These are phyloP conservation scores for Temnothorax unifasciatus DNA, from an alignment of 2,888 invertebrate genomes.

Conservation along the genomic window DNA sequence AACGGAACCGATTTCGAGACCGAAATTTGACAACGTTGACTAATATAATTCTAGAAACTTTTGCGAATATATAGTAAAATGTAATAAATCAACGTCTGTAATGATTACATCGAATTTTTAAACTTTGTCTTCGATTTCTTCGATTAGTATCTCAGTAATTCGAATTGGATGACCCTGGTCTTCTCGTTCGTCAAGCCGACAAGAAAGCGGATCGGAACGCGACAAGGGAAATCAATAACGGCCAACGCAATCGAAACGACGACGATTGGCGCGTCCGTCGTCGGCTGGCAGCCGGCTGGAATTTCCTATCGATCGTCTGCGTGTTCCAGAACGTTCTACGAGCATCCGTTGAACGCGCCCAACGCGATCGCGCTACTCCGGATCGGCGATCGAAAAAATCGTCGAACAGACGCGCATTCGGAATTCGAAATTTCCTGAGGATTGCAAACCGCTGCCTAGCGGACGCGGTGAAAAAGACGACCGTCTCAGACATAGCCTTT, in stretches of 20 bases:
- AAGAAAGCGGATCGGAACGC: slow-evolving; percentile 14
- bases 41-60: neutral
- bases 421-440: slow-evolving; percentile 6
- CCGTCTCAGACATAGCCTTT: slow-evolving; percentile 59
- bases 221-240: slow-evolving; percentile 36
- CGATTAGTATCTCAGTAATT: neutral
- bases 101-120: neutral
- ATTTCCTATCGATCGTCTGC: slow-evolving; percentile 1
- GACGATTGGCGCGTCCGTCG: neutral
- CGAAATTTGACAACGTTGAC: neutral
- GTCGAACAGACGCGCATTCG: too few relatives aligned
- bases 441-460: slow-evolving; percentile 45
- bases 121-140: neutral
- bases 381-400: neutral
- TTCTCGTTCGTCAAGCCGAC: neutral
- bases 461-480: slow-evolving; percentile 48
- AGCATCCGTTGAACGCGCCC: neutral
- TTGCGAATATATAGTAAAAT: neutral
- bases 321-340: slow-evolving; percentile 27
- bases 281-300: slow-evolving; percentile 20
- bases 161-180: neutral
- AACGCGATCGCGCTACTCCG: neutral
- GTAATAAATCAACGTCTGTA: neutral
- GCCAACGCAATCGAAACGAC: slow-evolving; percentile 22
- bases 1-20: neutral